phyloP scores from a whole-genome alignment of 2,797 vertebrate genomes.

The Chloroceryle inda region DNA sequence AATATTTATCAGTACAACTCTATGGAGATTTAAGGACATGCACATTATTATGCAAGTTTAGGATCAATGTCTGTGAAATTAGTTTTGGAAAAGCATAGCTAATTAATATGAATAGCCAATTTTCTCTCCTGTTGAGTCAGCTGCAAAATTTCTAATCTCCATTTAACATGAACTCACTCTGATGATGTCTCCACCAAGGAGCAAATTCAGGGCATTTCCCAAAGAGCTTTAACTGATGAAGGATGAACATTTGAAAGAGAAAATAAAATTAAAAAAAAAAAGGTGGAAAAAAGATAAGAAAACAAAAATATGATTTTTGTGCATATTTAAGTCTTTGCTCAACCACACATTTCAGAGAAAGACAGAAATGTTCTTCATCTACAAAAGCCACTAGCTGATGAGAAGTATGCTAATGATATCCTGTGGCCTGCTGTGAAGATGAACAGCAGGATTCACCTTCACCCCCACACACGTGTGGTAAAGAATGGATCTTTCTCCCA shows the following conservation, averaged over 20 bases:
- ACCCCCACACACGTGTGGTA: neutral
- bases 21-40: neutral
- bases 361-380: neutral
- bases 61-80: conserved; percentile 22
- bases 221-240: neutral
- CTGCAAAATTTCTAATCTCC: conserved; percentile 31
- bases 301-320: neutral
- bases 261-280: accelerated
- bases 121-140: conserved; percentile 15
- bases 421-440: neutral
- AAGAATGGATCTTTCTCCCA: neutral
- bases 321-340: neutral
- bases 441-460: neutral
- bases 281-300: neutral
- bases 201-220: neutral
- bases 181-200: neutral
- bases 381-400: neutral
- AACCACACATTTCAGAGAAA: neutral
- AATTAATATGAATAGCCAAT: conserved; percentile 16
- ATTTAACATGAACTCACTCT: neutral
- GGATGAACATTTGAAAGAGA: neutral
- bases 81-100: conserved; percentile 12
- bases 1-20: neutral
- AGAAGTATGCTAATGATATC: neutral
- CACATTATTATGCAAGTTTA: neutral